Evolutionary conservation across 2,888 invertebrate species (phyloP).

Genomic region (Fragum sueziense): DNA sequence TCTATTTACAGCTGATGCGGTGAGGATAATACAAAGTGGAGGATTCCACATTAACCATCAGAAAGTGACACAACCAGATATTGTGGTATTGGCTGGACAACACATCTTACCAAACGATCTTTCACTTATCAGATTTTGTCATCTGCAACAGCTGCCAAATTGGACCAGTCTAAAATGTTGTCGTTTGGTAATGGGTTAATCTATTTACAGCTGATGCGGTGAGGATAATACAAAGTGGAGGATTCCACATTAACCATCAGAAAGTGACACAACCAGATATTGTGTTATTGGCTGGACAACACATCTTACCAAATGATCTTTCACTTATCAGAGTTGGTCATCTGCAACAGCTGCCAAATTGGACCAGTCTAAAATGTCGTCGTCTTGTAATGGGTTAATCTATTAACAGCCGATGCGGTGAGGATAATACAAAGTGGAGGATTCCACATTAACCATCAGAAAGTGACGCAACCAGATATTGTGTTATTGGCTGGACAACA

Average conservation of each 20-base stretch:
- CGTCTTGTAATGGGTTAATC: no score
- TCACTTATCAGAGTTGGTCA: slow-evolving; percentile 94
- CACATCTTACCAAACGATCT: slow-evolving; percentile 93
- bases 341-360: no score
- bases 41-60: slow-evolving; percentile 97
- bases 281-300: slow-evolving; percentile 89
- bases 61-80: slow-evolving; percentile 89
- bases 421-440: slow-evolving; percentile 88
- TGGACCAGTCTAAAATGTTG: no score
- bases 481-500: slow-evolving; percentile 91
- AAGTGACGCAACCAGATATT: slow-evolving; percentile 89
- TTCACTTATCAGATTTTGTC: slow-evolving; percentile 93
- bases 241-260: slow-evolving; percentile 95
- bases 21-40: slow-evolving; percentile 86
- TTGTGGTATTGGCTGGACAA: slow-evolving; percentile 89
- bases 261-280: slow-evolving; percentile 90
- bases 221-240: slow-evolving; percentile 87
- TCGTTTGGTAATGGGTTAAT: no score
- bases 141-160: no score
- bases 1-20: slow-evolving; percentile 90
- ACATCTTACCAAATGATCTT: slow-evolving; percentile 92
- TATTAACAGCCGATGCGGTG: slow-evolving; percentile 92
- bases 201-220: slow-evolving; percentile 90
- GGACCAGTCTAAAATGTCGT: no score
- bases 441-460: slow-evolving; percentile 95